These are phyloP conservation scores for Petrosia ficiformis DNA, from an alignment of 37 sponge, comb jelly and placozoan species.

Conservation along the genomic window DNA sequence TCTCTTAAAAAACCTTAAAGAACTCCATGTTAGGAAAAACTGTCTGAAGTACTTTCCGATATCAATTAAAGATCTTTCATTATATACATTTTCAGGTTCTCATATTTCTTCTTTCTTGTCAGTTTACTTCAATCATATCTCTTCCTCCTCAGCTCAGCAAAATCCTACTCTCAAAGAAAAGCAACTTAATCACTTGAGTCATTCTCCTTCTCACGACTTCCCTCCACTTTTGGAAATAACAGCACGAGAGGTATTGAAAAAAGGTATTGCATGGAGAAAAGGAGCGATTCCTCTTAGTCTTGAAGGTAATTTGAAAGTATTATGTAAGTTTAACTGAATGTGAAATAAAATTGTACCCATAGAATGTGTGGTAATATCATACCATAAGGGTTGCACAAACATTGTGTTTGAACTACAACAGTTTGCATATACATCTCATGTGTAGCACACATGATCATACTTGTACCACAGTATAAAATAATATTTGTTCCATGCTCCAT, in stretches of 20 bases:
- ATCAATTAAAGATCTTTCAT: conserved; percentile 38
- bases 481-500: too few relatives aligned
- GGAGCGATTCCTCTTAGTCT: conserved; percentile 43
- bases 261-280: neutral
- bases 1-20: conserved; percentile 41
- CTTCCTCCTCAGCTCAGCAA: conserved; percentile 71
- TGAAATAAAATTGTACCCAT: too few relatives aligned
- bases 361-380: neutral
- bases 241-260: conserved; percentile 12
- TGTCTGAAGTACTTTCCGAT: conserved; percentile 47
- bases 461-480: too few relatives aligned
- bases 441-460: too few relatives aligned
- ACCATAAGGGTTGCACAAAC: neutral
- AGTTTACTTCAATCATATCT: too few relatives aligned
- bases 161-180: conserved; percentile 47
- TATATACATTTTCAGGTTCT: conserved; percentile 74
- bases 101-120: too few relatives aligned
- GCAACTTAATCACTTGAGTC: neutral
- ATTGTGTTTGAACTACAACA: too few relatives aligned
- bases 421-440: too few relatives aligned
- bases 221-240: conserved; percentile 53
- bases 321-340: too few relatives aligned
- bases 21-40: conserved; percentile 70
- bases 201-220: conserved; percentile 7
- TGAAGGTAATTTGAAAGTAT: too few relatives aligned